A percentile compares a stretch with the other conserved stretches of the same genome.
Conservation (phyloP, 2,888 invertebrate species). For the Agriopis leucophaearia region DNA sequence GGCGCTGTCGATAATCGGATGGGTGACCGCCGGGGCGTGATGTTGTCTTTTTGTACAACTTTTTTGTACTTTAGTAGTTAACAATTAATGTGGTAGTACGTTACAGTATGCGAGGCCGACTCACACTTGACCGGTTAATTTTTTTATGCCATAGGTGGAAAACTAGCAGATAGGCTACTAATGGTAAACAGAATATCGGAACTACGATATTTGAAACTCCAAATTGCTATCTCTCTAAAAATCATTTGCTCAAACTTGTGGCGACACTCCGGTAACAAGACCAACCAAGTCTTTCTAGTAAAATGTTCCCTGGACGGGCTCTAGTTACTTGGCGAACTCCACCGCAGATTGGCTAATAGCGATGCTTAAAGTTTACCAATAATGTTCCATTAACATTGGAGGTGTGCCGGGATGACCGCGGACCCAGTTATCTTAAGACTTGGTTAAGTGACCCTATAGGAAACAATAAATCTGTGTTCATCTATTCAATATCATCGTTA, state of each 20-base stretch:
- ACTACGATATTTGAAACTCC: no score
- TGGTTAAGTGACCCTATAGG: not conserved
- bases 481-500: no score
- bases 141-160: no score
- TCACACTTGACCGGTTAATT: no score
- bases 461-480: not conserved
- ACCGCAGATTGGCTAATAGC: slow-evolving; percentile 32
- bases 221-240: not conserved
- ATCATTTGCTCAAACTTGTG: slow-evolving; percentile 1
- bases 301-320: not conserved
- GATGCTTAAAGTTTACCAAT: slow-evolving; percentile 34
- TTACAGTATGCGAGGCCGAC: no score
- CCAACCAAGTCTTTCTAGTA: not conserved
- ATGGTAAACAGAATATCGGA: no score
- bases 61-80: no score
- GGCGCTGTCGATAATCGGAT: no score
- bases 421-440: slow-evolving; percentile 1
- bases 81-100: no score
- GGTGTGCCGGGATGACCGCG: slow-evolving; percentile 20
- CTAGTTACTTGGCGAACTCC: slow-evolving; percentile 20
- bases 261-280: not conserved
- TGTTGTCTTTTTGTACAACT: no score
- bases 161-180: no score
- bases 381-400: slow-evolving; percentile 28
- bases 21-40: no score